Base-by-base conservation (phyloP, 2,797 vertebrate genomes). In the Halcyon badia region DNA sequence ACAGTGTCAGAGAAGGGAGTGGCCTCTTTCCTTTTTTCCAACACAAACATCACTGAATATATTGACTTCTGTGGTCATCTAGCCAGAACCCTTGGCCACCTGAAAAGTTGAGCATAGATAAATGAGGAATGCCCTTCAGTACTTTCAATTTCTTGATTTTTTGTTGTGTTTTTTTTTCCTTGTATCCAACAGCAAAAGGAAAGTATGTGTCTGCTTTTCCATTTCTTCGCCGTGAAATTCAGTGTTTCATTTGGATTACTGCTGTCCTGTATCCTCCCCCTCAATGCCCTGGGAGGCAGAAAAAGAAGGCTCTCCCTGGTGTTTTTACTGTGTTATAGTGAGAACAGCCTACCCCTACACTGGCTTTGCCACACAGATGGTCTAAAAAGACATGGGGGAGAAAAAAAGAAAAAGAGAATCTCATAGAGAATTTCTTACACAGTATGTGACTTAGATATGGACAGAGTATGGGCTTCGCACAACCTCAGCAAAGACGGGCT, bases 251-350 rank as follows among this genome's bases (percentile, higher is more conserved):
- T 77, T 83, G 30, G 39, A 41, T 80, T 66, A 69, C 42, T 66
- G n/a, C 14, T 21, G 5, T 60, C 33, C 28, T 51, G 6, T 33
- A 30, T 69, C 30, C 22, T 65, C 22, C 20, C 42, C 17, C 2
- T 52, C 0, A 0, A 14, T 22, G 18, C 18, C 31, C 16, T 11
- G 15, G 7, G 3, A 7, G 3, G 9, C 71, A 30, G n/a, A 11
- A 61, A 49, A 57, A 58, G 41, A 25, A 25, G 35, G 21, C 15
- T 76, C 37, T 75, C 24, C 20, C 37, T 2, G 1, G 17, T 49
- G 33, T 78, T 86, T 79, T 37, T 31, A 3, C 20, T 18, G 26
- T 5, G 14, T 44, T 44, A 35, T 3, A 57, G 31, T 37, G 60
- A 83, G 42, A 81, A 41, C 20, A 81, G 30, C 44, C 41, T 75